phyloP scores from a whole-genome alignment of 2,888 invertebrate species.

The Megalurothrips usitatus region DNA sequence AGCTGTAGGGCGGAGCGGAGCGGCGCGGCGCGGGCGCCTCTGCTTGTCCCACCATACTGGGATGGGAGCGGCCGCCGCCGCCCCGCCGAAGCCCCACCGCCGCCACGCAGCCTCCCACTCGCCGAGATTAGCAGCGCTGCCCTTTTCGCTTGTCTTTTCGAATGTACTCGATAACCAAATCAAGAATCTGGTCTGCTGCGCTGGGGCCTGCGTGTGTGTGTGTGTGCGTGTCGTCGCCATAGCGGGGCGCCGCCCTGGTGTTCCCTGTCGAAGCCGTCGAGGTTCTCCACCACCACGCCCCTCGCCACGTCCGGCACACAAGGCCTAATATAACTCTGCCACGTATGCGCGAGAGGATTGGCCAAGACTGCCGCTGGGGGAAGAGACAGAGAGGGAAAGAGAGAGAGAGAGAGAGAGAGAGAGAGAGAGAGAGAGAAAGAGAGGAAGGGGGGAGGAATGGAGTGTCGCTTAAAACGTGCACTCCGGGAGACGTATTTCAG shows the following conservation, averaged over 20 bases:
- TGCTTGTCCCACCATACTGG: not conserved
- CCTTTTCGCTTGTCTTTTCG: not conserved
- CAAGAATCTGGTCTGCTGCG: slow-evolving; percentile 1
- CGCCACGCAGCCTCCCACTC: not conserved
- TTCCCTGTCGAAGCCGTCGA: not conserved
- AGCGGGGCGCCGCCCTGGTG: not conserved
- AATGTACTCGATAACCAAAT: slow-evolving; percentile 20
- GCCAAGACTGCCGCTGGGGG: too few relatives aligned
- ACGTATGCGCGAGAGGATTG: not conserved
- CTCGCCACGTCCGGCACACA: not conserved
- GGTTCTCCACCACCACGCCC: not conserved
- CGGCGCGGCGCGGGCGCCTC: too few relatives aligned
- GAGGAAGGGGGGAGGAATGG: too few relatives aligned
- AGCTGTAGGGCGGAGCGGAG: too few relatives aligned
- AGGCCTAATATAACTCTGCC: not conserved
- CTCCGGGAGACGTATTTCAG: too few relatives aligned
- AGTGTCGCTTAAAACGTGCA: too few relatives aligned
- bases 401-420: not conserved
- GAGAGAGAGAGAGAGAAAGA: not conserved
- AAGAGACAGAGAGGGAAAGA: not conserved
- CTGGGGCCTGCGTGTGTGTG: too few relatives aligned
- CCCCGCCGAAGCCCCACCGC: not conserved
- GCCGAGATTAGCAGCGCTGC: not conserved
- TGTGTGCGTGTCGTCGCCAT: not conserved
- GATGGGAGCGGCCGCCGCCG: not conserved